Conservation (phyloP, 2,797 vertebrate species). For the Syngnathus rostellatus region DNA sequence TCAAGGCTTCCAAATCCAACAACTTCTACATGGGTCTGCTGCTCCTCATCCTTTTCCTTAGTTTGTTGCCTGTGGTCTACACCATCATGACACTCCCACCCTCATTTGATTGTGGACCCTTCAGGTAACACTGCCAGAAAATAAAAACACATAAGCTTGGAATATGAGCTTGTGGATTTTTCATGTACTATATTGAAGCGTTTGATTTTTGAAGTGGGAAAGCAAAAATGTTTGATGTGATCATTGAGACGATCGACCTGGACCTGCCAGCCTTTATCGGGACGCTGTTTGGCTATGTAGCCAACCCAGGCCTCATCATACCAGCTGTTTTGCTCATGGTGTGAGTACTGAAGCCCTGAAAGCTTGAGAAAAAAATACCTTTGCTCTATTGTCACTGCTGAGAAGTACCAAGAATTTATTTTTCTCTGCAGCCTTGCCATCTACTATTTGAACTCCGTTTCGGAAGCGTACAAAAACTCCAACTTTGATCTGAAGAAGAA, state of each 20-base stretch:
- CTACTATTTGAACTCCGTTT: slow-evolving; percentile 91
- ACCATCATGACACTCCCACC: slow-evolving; percentile 95
- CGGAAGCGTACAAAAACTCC: slow-evolving; percentile 82
- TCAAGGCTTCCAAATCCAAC: slow-evolving; percentile 97
- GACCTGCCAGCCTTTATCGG: slow-evolving; percentile 91
- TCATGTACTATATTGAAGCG: not conserved
- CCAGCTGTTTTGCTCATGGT: slow-evolving; percentile 93
- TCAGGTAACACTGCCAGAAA: slow-evolving; percentile 75
- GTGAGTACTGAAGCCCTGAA: slow-evolving; percentile 65
- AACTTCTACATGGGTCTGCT: slow-evolving; percentile 98
- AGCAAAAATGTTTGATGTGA: slow-evolving; percentile 86
- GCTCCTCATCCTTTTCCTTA: slow-evolving; percentile 93
- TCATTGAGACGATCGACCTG: slow-evolving; percentile 87
- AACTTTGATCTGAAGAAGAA: slow-evolving; percentile 93
- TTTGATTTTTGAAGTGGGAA: slow-evolving; percentile 74
- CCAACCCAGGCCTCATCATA: slow-evolving; percentile 95
- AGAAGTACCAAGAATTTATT: slow-evolving; percentile 4
- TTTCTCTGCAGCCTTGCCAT: slow-evolving; percentile 79
- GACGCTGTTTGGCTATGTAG: slow-evolving; percentile 86
- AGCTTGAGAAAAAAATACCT: not conserved
- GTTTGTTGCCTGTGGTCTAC: slow-evolving; percentile 91
- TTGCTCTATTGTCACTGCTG: not conserved
- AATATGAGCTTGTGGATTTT: not conserved
- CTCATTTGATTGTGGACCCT: slow-evolving; percentile 96
- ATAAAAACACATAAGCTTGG: not conserved